phyloP scores from a whole-genome alignment of 2,797 vertebrate species.

The Simalia tracyae region DNA sequence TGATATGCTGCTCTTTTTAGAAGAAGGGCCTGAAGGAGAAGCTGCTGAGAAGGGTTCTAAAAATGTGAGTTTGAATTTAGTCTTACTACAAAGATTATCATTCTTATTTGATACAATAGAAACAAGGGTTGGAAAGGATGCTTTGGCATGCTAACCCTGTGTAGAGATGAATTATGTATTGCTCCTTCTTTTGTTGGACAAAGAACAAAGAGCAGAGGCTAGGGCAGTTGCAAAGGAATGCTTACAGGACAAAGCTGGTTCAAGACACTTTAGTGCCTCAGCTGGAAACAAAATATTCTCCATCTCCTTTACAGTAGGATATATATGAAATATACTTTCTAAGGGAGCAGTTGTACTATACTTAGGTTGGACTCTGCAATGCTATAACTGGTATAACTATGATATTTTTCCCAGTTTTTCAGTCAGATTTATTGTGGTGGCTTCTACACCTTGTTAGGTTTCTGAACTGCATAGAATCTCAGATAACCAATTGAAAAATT shows the following conservation, averaged over 20 bases:
- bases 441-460: background rate
- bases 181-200: background rate
- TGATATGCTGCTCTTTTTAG: constrained; percentile 48
- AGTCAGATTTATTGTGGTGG: background rate
- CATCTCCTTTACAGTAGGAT: background rate
- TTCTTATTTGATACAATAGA: background rate
- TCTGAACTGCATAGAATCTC: background rate
- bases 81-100: background rate
- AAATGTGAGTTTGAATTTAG: constrained; percentile 63
- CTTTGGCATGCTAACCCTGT: background rate
- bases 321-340: background rate
- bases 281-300: background rate
- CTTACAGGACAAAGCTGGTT: background rate
- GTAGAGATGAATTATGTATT: background rate
- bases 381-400: background rate
- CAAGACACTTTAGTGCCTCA: background rate
- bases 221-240: background rate
- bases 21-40: constrained; percentile 75
- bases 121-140: background rate
- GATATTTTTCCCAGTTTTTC: background rate
- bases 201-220: background rate
- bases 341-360: background rate
- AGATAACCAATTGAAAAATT: no score
- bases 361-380: background rate
- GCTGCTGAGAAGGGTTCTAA: constrained; percentile 66